These are phyloP conservation scores for Henicopernis longicauda DNA, from an alignment of 2,113 vertebrate species.

Conservation along the genomic window DNA sequence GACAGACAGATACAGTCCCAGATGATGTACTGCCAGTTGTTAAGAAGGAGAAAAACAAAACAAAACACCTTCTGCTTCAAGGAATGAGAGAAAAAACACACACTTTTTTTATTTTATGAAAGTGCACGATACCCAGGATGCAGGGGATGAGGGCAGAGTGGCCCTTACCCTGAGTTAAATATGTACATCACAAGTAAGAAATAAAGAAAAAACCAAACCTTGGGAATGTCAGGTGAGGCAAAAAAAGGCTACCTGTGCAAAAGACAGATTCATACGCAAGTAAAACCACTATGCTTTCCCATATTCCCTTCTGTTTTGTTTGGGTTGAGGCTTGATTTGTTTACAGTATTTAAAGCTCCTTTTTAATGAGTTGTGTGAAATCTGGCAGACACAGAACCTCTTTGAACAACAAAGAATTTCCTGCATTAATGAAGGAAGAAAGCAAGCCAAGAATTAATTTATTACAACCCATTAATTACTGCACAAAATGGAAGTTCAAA, in stretches of 20 bases:
- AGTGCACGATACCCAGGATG: neutral
- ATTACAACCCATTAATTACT: constrained; percentile 21
- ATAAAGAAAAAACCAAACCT: neutral
- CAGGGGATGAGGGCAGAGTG: neutral
- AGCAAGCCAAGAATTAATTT: constrained; percentile 16
- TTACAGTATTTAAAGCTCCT: constrained; percentile 18
- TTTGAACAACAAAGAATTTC: constrained; percentile 38
- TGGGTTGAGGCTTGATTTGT: neutral
- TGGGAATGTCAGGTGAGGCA: neutral
- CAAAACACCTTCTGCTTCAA: neutral
- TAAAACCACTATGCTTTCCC: neutral
- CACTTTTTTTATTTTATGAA: neutral
- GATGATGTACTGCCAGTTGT: neutral
- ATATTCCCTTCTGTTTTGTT: neutral
- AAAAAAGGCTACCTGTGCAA: neutral
- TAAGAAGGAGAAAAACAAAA: neutral
- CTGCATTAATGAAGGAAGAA: constrained; percentile 29
- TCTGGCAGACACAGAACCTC: neutral
- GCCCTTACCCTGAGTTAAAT: neutral
- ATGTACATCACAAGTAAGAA: neutral
- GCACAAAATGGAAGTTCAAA: constrained; percentile 17
- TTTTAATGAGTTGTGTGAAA: constrained; percentile 30
- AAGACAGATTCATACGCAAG: neutral
- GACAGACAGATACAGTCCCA: neutral
- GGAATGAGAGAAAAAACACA: neutral